These are phyloP conservation scores for Lamellibrachia columna DNA, from an alignment of 2,888 invertebrate species.

Conservation along the genomic window DNA sequence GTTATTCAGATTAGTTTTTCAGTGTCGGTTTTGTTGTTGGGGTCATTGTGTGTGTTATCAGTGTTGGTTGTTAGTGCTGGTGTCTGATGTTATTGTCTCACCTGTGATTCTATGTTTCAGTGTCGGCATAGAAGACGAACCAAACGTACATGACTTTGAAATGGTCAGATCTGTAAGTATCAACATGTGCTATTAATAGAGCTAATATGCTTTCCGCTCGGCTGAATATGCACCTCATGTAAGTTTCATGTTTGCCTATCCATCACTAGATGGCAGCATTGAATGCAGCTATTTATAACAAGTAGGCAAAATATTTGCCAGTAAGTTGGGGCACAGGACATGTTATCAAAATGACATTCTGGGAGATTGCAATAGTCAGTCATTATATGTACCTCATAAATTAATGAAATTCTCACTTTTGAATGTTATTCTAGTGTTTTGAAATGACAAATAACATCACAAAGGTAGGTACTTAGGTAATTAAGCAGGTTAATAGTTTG, in stretches of 20 bases:
- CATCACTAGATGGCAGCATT: background rate
- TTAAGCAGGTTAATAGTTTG: background rate
- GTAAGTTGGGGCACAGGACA: background rate
- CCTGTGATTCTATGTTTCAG: slow-evolving; percentile 69
- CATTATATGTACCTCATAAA: background rate
- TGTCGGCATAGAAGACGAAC: slow-evolving; percentile 89
- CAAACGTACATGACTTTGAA: slow-evolving; percentile 84
- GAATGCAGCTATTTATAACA: background rate
- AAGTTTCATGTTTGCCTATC: background rate
- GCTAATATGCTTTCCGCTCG: background rate
- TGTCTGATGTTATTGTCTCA: background rate
- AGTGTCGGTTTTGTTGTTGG: background rate
- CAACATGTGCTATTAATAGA: background rate
- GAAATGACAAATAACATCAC: background rate
- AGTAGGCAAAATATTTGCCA: background rate
- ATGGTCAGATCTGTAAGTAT: slow-evolving; percentile 84
- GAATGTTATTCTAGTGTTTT: background rate
- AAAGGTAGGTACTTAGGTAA: background rate
- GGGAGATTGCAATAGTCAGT: background rate
- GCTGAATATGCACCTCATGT: background rate
- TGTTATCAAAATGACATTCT: background rate
- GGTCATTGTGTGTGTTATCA: no score
- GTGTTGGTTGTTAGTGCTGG: background rate
- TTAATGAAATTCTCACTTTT: background rate
- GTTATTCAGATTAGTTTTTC: background rate